Evolutionary conservation across 1,140 invertebrate genomes (phyloP).

Genomic region (Mesaphorura yosii): DNA sequence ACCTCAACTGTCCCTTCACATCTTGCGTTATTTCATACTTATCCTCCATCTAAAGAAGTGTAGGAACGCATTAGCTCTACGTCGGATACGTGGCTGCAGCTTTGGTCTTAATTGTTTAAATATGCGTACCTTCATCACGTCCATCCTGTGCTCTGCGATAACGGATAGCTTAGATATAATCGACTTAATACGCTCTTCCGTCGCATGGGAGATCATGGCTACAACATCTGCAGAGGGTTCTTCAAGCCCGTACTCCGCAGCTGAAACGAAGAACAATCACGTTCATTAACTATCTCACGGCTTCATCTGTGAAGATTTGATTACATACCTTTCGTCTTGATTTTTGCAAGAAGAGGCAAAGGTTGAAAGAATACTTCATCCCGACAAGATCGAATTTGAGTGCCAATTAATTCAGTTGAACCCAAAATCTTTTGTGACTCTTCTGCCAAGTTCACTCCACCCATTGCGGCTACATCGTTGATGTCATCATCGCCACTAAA

Average conservation of each 20-base stretch:
- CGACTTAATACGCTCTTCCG: slow-evolving; percentile 83
- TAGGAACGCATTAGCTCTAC: not conserved
- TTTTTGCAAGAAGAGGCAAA: slow-evolving; percentile 59
- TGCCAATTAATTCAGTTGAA: slow-evolving; percentile 87
- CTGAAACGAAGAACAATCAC: slow-evolving; percentile 37
- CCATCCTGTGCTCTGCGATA: slow-evolving; percentile 87
- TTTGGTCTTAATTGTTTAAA: not conserved
- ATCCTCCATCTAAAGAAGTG: slow-evolving; percentile 54
- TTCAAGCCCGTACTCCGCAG: slow-evolving; percentile 66
- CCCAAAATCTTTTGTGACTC: slow-evolving; percentile 90
- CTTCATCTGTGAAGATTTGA: slow-evolving; percentile 10
- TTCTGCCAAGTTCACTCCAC: slow-evolving; percentile 94
- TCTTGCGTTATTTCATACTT: slow-evolving; percentile 83
- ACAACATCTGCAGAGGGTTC: slow-evolving; percentile 80
- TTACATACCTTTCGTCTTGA: slow-evolving; percentile 57
- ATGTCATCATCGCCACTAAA: slow-evolving; percentile 80
- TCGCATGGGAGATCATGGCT: slow-evolving; percentile 84
- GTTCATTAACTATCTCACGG: too few species aligned
- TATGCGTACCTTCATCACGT: slow-evolving; percentile 63
- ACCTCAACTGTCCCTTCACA: slow-evolving; percentile 83
- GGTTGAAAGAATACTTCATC: slow-evolving; percentile 82
- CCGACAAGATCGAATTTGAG: slow-evolving; percentile 89
- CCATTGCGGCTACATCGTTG: slow-evolving; percentile 98
- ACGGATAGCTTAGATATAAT: slow-evolving; percentile 84
- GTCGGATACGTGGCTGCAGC: not conserved